Evolutionary conservation across 2,888 invertebrate genomes (phyloP).

Genomic region (Dolichopus griseipennis): DNA sequence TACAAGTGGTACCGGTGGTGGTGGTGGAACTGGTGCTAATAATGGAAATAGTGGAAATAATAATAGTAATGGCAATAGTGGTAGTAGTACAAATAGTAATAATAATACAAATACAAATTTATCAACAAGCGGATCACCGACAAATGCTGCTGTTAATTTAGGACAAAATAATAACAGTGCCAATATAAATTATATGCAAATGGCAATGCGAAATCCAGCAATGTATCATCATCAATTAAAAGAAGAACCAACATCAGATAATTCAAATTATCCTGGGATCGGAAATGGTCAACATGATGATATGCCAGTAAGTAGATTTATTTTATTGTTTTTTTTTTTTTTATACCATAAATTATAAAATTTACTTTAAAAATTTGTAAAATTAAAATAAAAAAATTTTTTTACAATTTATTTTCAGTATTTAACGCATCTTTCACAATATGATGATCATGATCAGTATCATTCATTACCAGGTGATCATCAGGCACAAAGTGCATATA

Average conservation of each 20-base stretch:
- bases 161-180: conserved; percentile 36
- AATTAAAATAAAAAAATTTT: neutral
- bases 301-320: conserved; percentile 19
- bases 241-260: conserved; percentile 36
- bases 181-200: conserved; percentile 38
- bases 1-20: conserved; percentile 34
- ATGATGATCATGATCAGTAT: conserved; percentile 28
- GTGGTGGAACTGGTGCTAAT: conserved; percentile 30
- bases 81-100: conserved; percentile 9
- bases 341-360: neutral
- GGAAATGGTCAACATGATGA: conserved; percentile 22
- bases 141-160: conserved; percentile 26
- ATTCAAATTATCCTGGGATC: conserved; percentile 21
- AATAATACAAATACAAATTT: neutral
- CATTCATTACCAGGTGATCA: conserved; percentile 27
- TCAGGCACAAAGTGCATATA: conserved; percentile 27
- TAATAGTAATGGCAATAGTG: conserved; percentile 15
- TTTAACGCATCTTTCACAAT: conserved; percentile 26
- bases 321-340: neutral
- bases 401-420: conserved; percentile 21
- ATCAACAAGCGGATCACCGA: conserved; percentile 14
- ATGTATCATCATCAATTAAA: conserved; percentile 36
- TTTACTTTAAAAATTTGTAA: neutral
- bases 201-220: conserved; percentile 31
- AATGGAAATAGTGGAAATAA: conserved; percentile 44